These are phyloP conservation scores for Macrobrachium rosenbergii DNA, from an alignment of 1,140 invertebrate genomes.

Conservation along the genomic window DNA sequence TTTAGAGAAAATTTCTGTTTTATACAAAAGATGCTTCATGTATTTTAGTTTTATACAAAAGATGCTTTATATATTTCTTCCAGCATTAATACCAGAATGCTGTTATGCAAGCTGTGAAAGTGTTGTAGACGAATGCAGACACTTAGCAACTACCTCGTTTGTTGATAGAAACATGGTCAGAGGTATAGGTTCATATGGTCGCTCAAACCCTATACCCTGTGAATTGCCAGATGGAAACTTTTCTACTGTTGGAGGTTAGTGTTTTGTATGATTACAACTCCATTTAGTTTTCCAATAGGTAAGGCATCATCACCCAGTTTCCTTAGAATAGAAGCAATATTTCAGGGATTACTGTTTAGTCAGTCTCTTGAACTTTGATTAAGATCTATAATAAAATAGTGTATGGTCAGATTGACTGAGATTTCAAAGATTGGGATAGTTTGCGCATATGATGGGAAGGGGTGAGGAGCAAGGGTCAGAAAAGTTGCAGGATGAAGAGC, in stretches of 20 bases:
- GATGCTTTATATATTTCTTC: background rate
- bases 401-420: too few species aligned
- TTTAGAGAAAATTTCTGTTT: too few species aligned
- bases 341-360: background rate
- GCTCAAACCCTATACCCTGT: slow-evolving; percentile 16
- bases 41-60: background rate
- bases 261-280: background rate
- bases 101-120: slow-evolving; percentile 57
- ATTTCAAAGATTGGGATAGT: too few species aligned
- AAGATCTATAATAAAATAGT: too few species aligned
- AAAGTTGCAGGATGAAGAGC: too few species aligned
- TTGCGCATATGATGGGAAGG: too few species aligned
- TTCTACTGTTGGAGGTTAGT: slow-evolving; percentile 51
- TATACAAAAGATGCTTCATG: too few species aligned
- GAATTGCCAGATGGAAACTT: slow-evolving; percentile 51
- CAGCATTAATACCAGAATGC: slow-evolving; percentile 51
- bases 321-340: background rate
- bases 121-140: slow-evolving; percentile 55
- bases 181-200: slow-evolving; percentile 35
- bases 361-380: too few species aligned
- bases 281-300: background rate
- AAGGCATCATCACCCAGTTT: too few species aligned
- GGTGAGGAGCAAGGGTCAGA: too few species aligned
- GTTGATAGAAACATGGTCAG: slow-evolving; percentile 42
- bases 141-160: slow-evolving; percentile 41